Percentiles rank a stretch among this genome's conserved stretches.
phyloP scores from a whole-genome alignment of 2,888 invertebrate genomes.

The Neoascia interrupta region DNA sequence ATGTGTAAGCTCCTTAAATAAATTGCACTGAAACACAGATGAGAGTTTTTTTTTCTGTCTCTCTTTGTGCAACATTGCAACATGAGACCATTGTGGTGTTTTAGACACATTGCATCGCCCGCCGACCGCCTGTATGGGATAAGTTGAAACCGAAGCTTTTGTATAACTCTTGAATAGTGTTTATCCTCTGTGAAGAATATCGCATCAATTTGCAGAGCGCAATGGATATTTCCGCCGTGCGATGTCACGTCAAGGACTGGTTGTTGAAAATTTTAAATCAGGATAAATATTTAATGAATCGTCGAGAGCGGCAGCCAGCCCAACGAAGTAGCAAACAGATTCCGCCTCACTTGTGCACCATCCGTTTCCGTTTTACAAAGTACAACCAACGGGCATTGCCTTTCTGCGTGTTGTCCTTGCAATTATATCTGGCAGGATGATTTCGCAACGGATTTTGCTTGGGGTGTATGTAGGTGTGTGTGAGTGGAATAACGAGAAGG shows the following conservation, averaged over 20 bases:
- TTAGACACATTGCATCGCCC: constrained; percentile 2
- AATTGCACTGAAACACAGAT: constrained; percentile 21
- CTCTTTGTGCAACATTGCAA: constrained; percentile 8
- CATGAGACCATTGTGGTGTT: constrained; percentile 8
- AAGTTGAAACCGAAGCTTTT: too few species aligned
- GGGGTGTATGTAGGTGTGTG: background rate
- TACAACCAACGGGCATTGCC: constrained; percentile 9
- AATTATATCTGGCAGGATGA: constrained; percentile 48
- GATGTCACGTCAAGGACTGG: constrained; percentile 10
- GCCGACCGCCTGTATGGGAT: too few species aligned
- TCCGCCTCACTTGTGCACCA: constrained; percentile 10
- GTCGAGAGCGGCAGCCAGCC: constrained; percentile 20
- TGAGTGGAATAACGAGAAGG: constrained; percentile 20
- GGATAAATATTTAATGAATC: constrained; percentile 65
- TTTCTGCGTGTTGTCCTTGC: constrained; percentile 22
- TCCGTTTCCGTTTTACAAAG: constrained; percentile 25
- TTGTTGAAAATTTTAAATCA: constrained; percentile 47
- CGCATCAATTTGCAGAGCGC: background rate
- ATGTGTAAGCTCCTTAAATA: constrained; percentile 45
- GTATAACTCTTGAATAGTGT: constrained; percentile 9
- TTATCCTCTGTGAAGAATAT: constrained; percentile 9
- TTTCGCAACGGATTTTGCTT: constrained; percentile 49
- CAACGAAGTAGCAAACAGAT: constrained; percentile 32
- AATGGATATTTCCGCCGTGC: background rate
- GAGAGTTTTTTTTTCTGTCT: constrained; percentile 13